phyloP scores from a whole-genome alignment of 2,113 vertebrate genomes.

The Paradisaea rubra region DNA sequence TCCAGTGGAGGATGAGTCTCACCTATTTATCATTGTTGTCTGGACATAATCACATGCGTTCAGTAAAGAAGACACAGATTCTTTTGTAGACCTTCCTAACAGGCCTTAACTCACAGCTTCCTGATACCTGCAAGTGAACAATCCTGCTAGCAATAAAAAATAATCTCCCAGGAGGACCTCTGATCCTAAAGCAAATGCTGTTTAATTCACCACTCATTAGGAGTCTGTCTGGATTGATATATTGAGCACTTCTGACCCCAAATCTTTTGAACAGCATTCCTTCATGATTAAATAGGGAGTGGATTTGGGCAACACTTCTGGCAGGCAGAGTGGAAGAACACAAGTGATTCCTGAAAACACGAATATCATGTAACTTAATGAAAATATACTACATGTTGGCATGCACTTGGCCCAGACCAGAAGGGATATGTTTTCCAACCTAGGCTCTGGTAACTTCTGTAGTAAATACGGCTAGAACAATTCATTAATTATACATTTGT shows the following conservation, averaged over 20 bases:
- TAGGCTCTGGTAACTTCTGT: constrained; percentile 46
- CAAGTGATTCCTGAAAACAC: constrained; percentile 54
- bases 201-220: constrained; percentile 75
- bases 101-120: neutral
- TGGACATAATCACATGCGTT: neutral
- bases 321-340: constrained; percentile 38
- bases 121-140: constrained; percentile 53
- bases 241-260: constrained; percentile 66
- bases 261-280: constrained; percentile 72
- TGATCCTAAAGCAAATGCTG: constrained; percentile 73
- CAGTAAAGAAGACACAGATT: neutral
- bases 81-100: neutral
- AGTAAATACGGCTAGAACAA: constrained; percentile 56
- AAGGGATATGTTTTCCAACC: constrained; percentile 48
- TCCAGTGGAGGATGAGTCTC: neutral
- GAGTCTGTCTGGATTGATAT: constrained; percentile 74
- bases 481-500: constrained; percentile 59
- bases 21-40: neutral
- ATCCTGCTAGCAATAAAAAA: constrained; percentile 58
- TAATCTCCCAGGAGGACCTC: constrained; percentile 62
- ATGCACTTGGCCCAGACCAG: constrained; percentile 38
- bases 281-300: constrained; percentile 68
- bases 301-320: constrained; percentile 52
- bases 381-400: constrained; percentile 43
- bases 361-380: constrained; percentile 53